phyloP scores from a whole-genome alignment of 1,140 invertebrate species.

The Tetranychus urticae region DNA sequence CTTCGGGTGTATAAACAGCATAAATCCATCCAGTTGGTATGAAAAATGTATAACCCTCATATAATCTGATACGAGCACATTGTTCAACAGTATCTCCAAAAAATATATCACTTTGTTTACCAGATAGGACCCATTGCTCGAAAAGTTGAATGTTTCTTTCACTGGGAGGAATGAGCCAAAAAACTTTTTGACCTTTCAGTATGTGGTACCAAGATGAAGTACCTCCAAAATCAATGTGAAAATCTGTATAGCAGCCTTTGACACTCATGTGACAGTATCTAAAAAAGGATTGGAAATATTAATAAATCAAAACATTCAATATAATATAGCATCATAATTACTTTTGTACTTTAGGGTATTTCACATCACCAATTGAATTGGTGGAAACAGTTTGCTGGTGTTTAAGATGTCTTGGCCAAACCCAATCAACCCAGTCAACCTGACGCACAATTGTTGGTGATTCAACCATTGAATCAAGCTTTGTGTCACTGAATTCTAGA shows the following conservation, averaged over 20 bases:
- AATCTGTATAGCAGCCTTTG: constrained; percentile 91
- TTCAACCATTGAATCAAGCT: constrained; percentile 76
- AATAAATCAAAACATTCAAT: too few species aligned
- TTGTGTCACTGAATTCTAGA: constrained; percentile 78
- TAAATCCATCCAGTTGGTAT: constrained; percentile 94
- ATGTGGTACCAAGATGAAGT: constrained; percentile 99
- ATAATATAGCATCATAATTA: constrained; percentile 12
- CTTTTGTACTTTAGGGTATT: constrained; percentile 68
- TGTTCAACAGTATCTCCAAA: constrained; percentile 82
- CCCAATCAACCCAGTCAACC: constrained; percentile 90
- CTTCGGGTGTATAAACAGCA: constrained; percentile 81
- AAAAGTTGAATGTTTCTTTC: constrained; percentile 70
- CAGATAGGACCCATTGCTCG: constrained; percentile 72
- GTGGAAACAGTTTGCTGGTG: constrained; percentile 79
- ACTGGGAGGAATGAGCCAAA: constrained; percentile 88
- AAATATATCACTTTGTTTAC: constrained; percentile 81
- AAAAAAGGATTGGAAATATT: constrained; percentile 15
- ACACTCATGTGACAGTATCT: constrained; percentile 97
- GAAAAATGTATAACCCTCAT: constrained; percentile 73
- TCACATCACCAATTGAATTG: constrained; percentile 84
- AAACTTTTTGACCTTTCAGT: constrained; percentile 56
- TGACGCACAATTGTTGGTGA: constrained; percentile 52
- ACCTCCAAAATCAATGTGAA: constrained; percentile 93
- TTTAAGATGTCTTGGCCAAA: constrained; percentile 83
- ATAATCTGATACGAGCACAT: constrained; percentile 50